Conservation (phyloP, 2,113 vertebrate genomes). For the Colossoma macropomum region DNA sequence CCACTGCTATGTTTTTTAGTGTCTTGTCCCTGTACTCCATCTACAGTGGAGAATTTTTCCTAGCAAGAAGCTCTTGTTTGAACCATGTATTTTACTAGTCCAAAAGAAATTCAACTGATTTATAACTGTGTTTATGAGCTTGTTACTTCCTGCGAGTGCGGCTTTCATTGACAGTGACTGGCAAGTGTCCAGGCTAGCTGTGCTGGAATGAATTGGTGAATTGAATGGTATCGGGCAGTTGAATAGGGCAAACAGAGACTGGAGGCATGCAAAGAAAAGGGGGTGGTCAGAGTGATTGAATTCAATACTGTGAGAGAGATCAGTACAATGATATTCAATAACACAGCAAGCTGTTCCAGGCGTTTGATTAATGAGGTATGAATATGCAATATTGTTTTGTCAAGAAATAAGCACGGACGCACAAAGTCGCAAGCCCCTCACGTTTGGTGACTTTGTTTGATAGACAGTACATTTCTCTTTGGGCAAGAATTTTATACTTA, state of each 20-base stretch:
- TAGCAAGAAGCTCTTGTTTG: neutral
- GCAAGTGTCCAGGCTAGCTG: conserved; percentile 26
- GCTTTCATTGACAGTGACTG: conserved; percentile 28
- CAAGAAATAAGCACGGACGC: neutral
- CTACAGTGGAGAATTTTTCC: neutral
- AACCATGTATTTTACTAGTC: neutral
- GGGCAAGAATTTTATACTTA: too few relatives aligned
- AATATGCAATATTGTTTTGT: conserved; percentile 14
- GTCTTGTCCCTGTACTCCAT: neutral
- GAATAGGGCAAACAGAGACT: conserved; percentile 27
- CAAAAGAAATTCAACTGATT: neutral
- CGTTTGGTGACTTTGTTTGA: neutral
- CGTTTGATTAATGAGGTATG: conserved; percentile 41
- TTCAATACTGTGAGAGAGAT: conserved; percentile 14
- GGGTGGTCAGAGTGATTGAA: conserved; percentile 25
- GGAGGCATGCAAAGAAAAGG: neutral
- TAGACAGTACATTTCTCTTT: too few relatives aligned
- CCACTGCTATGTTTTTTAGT: neutral
- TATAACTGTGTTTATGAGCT: conserved; percentile 16
- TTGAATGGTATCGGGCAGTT: conserved; percentile 6
- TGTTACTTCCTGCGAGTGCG: conserved; percentile 10
- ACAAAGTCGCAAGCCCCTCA: neutral
- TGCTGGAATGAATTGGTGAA: conserved; percentile 16
- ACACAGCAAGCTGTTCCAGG: conserved; percentile 1
- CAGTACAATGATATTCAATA: conserved; percentile 25